Percentiles rank a stretch among this genome's conserved stretches.
These are phyloP conservation scores for Chelonoidis abingdonii DNA, from an alignment of 2,113 vertebrate genomes.

Conservation along the genomic window DNA sequence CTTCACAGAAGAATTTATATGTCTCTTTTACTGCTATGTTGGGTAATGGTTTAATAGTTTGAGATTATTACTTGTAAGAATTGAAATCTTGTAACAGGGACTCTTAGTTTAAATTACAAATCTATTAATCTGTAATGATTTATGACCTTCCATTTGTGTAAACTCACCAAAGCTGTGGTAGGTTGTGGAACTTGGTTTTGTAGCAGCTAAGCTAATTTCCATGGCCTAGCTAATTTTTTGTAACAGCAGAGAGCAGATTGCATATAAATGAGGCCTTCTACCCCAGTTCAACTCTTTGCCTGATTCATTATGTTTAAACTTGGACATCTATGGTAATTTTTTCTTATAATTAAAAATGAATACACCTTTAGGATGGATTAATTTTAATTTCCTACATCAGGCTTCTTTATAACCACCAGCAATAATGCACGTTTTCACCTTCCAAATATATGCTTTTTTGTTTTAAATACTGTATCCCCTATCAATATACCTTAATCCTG, in stretches of 20 bases:
- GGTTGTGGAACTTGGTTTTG: not conserved
- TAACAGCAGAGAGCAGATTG: not conserved
- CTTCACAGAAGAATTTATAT: constrained; percentile 49
- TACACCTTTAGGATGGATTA: not conserved
- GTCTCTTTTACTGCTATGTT: constrained; percentile 32
- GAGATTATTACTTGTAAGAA: constrained; percentile 41
- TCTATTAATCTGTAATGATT: constrained; percentile 26
- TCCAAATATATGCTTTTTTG: not conserved
- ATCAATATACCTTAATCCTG: not conserved
- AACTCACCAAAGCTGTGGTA: not conserved
- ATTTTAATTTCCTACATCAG: not conserved
- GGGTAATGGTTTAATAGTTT: constrained; percentile 51
- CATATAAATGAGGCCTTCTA: not conserved
- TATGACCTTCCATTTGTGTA: constrained; percentile 20
- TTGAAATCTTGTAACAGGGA: constrained; percentile 22
- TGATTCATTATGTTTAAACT: not conserved
- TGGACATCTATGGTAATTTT: not conserved
- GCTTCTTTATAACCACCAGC: not conserved
- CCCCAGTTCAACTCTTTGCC: not conserved
- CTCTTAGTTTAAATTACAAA: constrained; percentile 2
- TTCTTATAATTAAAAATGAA: not conserved
- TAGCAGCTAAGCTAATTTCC: not conserved
- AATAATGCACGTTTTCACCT: constrained; percentile 7
- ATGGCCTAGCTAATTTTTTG: not conserved
- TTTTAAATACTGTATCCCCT: too few relatives aligned